These are phyloP conservation scores for Okapia johnstoni DNA, from an alignment of 2,113 vertebrate species.

Conservation along the genomic window DNA sequence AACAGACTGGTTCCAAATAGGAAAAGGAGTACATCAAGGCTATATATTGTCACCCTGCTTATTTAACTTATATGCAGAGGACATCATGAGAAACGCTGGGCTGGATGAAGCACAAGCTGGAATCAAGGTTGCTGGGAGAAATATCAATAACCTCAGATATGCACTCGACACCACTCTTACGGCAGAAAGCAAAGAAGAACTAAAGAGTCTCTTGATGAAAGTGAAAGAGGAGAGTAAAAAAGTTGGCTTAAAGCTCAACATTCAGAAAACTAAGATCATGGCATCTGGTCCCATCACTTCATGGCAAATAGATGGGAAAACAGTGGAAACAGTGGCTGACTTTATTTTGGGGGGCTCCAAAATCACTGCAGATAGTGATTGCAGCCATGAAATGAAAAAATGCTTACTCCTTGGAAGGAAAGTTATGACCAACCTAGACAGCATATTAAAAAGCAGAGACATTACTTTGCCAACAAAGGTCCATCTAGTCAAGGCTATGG, in stretches of 20 bases:
- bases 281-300: background rate
- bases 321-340: background rate
- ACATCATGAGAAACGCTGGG: background rate
- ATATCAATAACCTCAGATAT: background rate
- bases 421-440: background rate
- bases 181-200: background rate
- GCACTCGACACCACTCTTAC: background rate
- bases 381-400: background rate
- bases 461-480: background rate
- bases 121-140: background rate
- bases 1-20: background rate
- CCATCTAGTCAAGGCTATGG: background rate
- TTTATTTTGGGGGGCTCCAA: rapidly evolving
- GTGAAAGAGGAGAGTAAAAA: background rate
- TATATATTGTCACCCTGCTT: background rate
- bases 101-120: background rate
- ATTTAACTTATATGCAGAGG: background rate
- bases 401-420: background rate
- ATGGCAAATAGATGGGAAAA: background rate
- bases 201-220: background rate
- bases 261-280: background rate
- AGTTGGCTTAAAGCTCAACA: background rate
- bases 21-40: background rate
- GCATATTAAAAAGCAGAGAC: background rate
- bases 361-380: background rate